Percentiles rank a stretch among this genome's conserved stretches.
Conservation (phyloP, 2,797 vertebrate species). For the Crenichthys baileyi region DNA sequence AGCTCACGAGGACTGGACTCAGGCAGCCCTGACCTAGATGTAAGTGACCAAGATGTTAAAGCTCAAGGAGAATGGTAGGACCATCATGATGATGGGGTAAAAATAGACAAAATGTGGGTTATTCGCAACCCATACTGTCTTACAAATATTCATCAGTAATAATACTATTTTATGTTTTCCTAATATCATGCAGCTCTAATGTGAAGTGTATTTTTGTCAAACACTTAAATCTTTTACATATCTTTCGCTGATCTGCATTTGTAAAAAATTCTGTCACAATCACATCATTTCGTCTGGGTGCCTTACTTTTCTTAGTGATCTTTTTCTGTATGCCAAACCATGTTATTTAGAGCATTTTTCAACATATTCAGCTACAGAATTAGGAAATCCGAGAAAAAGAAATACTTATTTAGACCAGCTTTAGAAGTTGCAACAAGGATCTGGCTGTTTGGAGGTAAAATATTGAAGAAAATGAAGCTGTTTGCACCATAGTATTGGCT, state of each 20-base stretch:
- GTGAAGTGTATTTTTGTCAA: neutral
- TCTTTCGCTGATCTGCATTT: neutral
- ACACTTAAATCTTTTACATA: neutral
- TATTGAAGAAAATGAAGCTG: no score
- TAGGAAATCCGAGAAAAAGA: neutral
- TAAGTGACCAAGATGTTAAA: no score
- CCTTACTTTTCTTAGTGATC: neutral
- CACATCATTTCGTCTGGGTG: neutral
- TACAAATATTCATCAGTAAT: no score
- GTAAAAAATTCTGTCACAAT: neutral
- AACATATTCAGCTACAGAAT: neutral
- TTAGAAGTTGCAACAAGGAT: neutral
- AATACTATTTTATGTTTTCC: no score
- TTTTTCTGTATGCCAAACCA: neutral
- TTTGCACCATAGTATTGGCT: no score
- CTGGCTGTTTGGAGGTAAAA: neutral
- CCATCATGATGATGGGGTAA: no score
- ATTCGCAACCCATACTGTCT: no score
- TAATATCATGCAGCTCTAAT: no score
- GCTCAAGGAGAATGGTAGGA: no score
- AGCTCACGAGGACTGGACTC: no score
- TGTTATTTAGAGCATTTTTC: neutral
- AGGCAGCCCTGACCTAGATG: no score
- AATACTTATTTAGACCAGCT: neutral
- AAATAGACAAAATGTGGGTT: no score